Evolutionary conservation across 2,113 vertebrate genomes (phyloP), one percentile per base, ranked within the genome.

Genomic region (Hiodon alosoides): DNA sequence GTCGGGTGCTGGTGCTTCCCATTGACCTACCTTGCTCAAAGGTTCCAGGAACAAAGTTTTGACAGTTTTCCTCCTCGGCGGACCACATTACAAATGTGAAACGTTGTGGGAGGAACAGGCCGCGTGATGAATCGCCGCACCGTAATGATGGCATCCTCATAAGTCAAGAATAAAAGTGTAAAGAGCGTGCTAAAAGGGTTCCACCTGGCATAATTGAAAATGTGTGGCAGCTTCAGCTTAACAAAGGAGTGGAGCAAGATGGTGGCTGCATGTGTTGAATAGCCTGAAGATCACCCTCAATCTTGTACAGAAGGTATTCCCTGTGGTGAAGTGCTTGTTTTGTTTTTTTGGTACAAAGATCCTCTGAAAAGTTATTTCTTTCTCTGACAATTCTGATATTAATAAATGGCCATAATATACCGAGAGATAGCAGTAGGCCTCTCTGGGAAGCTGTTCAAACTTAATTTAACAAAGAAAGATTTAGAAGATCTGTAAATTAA

Each of bases 51-150:
- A 87, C 86, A 88, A 89, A 90, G 86, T 85, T 88, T 85, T 92
- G 90, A 91, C 90, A 92, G 90, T 86, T 81, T 78, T 84, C 79
- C 85, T 91, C 90, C 89, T 92, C 89, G 73, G 84, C 70, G 90
- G 90, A 91, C 88, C 90, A 87, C 90, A 90, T 92, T 91, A 90
- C 90, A 90, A 90, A 91, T 92, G 89, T 89, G 89, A 89, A 83
- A 80, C 85, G 80, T 87, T 87, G 83, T 86, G 79, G 84, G 85
- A 86, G 84, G 88, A 89, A 84, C 85, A 78, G 81, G 83, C 83
- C 84, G 80, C 46, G 83, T 92, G 91, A 92, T 91, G 89, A 91
- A 92, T 92, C 87, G 87, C 89, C 85, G 85, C 85, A 82, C 83
- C 79, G 83, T 81, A 86, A 81, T 84, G 83, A 81, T 88, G 88